These are phyloP conservation scores for Nematopogon swammerdamellus DNA, from an alignment of 2,888 invertebrate species.

Conservation along the genomic window DNA sequence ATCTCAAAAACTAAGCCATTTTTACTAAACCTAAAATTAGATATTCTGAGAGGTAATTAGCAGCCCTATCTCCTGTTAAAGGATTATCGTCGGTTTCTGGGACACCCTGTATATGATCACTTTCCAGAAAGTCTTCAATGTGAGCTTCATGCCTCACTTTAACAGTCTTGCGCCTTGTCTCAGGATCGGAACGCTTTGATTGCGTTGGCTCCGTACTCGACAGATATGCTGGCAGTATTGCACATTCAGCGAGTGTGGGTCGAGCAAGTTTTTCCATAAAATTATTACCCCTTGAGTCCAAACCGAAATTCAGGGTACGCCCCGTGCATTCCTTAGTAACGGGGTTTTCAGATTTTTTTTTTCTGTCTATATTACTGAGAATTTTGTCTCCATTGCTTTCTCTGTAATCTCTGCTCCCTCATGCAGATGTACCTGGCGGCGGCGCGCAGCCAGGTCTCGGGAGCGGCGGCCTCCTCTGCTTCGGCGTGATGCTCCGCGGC, in stretches of 20 bases:
- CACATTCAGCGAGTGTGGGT: background rate
- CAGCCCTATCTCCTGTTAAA: no score
- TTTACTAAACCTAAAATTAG: no score
- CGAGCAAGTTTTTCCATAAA: background rate
- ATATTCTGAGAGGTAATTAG: no score
- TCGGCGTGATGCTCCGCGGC: no score
- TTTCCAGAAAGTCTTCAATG: background rate
- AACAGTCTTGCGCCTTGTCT: background rate
- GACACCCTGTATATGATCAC: background rate
- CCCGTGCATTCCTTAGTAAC: background rate
- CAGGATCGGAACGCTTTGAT: background rate
- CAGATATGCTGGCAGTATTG: background rate
- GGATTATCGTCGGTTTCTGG: no score
- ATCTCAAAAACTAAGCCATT: no score
- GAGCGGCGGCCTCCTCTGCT: no score
- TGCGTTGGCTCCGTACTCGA: background rate
- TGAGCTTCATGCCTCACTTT: background rate
- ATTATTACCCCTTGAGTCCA: background rate
- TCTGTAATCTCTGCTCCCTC: slow-evolving; percentile 4
- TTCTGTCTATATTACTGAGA: slow-evolving; percentile 3
- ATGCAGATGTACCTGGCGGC: background rate
- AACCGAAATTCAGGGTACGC: no score
- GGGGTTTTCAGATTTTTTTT: background rate
- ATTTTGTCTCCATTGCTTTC: slow-evolving; percentile 5
- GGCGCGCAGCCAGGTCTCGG: no score